phyloP scores from a whole-genome alignment of 2,888 invertebrate genomes.

The Melangyna quadrimaculata region DNA sequence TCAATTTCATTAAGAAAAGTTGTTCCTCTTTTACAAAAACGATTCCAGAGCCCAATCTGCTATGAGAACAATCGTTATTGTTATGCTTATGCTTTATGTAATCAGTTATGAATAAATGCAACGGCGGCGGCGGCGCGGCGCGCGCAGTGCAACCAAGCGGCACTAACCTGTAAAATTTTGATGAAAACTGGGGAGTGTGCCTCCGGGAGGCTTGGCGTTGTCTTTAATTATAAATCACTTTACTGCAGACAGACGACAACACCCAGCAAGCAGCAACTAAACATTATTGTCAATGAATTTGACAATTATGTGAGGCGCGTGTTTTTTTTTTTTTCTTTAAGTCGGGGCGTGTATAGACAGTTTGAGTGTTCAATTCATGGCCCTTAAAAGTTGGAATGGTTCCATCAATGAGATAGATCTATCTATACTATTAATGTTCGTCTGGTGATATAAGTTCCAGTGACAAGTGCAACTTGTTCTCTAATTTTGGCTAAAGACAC shows the following conservation, averaged over 20 bases:
- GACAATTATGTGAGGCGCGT: constrained; percentile 40
- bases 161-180: neutral
- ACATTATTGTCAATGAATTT: constrained; percentile 64
- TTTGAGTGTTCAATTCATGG: neutral
- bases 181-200: neutral
- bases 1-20: constrained; percentile 27
- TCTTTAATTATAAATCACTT: constrained; percentile 62
- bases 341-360: neutral
- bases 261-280: constrained; percentile 47
- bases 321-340: neutral
- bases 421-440: neutral
- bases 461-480: constrained; percentile 59
- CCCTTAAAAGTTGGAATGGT: neutral
- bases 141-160: neutral
- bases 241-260: constrained; percentile 36
- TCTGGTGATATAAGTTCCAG: constrained; percentile 31
- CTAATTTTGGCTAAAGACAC: constrained; percentile 41
- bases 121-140: neutral
- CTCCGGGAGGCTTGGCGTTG: constrained; percentile 37
- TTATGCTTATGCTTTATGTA: constrained; percentile 43
- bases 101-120: constrained; percentile 43
- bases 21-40: neutral
- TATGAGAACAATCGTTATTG: constrained; percentile 54
- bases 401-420: neutral
- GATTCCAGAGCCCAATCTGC: constrained; percentile 10